Evolutionary conservation across 2,888 invertebrate genomes (phyloP), one percentile per base, ranked within the genome.

Genomic region (Epistrophe eligans): DNA sequence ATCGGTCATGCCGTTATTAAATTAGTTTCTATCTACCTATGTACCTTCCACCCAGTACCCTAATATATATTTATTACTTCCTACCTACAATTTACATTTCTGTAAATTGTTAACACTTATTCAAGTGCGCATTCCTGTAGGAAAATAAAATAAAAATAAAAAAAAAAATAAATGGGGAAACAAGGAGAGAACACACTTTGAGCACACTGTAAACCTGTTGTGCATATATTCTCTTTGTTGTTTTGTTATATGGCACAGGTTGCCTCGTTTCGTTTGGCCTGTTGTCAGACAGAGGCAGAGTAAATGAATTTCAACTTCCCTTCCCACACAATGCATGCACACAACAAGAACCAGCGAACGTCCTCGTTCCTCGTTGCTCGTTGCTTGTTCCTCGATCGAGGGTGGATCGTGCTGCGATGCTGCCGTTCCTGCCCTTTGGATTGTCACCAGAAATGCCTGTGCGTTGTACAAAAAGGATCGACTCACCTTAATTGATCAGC

Each of bases 401-500:
- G 84, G 84, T 84, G 84, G 80, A 80, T 84, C 76, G 79, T 79
- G 64, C 76, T 84, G 58, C 15, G 74, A 60, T 52, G 45, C 48
- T 74, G 73, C 35, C 55, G 40, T 57, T 57, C 15, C 35, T 17
- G 19, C 43, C 24, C 17, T 64, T 7, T 73, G 17, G 17, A 38
- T 71, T 82, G 72, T 79, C 67, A 73, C 67, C 35, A 70, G 19
- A 67, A 67, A 62, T 73, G 58, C 73, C 38, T 70, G 67, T 62
- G 72, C 74, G 70, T 52, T 57, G 55, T 74, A 81, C 81, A 81
- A 85, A 89, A 92, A 92, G 92, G 92, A 91, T 91, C 90, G 90
- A 89, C 90, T 90, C 90, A 90, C 91, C 91, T 91, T 91, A 90
- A 89, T 91, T 90, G 90, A 89, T 91, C 91, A 90, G 90, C 92